Evolutionary conservation across 2,888 invertebrate genomes (phyloP).

Genomic region (Ceraclea dissimilis): DNA sequence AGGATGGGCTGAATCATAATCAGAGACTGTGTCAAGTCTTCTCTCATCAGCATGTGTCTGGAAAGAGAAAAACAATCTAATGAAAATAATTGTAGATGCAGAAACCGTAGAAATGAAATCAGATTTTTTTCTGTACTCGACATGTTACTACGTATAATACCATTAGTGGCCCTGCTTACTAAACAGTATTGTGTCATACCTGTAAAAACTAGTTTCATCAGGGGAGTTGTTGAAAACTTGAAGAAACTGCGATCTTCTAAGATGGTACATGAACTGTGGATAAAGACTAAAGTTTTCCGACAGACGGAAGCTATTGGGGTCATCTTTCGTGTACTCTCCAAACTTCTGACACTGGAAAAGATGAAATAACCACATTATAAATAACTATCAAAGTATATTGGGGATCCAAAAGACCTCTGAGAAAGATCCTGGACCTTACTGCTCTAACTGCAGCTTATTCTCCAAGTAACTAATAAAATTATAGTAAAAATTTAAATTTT

Average conservation of each 20-base stretch:
- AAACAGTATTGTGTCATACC: conserved; percentile 52
- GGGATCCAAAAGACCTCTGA: too few species aligned
- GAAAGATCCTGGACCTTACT: too few species aligned
- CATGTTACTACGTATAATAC: too few species aligned
- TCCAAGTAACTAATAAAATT: too few species aligned
- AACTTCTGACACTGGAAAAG: conserved; percentile 93
- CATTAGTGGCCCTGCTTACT: background rate
- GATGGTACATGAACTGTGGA: conserved; percentile 99
- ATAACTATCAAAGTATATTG: background rate
- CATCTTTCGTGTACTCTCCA: conserved; percentile 96
- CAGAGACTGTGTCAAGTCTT: conserved; percentile 93
- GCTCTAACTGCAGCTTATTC: too few species aligned
- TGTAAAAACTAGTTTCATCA: conserved; percentile 98
- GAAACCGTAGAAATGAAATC: too few species aligned
- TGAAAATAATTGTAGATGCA: too few species aligned
- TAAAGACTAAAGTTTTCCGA: conserved; percentile 96
- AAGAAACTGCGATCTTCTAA: conserved; percentile 95
- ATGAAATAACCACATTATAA: too few species aligned
- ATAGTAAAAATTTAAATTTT: too few species aligned
- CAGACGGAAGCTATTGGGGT: conserved; percentile 91
- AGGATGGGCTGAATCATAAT: conserved; percentile 99
- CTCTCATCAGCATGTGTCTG: conserved; percentile 94
- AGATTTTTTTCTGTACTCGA: too few species aligned
- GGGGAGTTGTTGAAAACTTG: conserved; percentile 99
- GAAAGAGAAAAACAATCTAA: too few species aligned